phyloP scores from a whole-genome alignment of 2,797 vertebrate genomes.

The Gymnothorax javanicus region DNA sequence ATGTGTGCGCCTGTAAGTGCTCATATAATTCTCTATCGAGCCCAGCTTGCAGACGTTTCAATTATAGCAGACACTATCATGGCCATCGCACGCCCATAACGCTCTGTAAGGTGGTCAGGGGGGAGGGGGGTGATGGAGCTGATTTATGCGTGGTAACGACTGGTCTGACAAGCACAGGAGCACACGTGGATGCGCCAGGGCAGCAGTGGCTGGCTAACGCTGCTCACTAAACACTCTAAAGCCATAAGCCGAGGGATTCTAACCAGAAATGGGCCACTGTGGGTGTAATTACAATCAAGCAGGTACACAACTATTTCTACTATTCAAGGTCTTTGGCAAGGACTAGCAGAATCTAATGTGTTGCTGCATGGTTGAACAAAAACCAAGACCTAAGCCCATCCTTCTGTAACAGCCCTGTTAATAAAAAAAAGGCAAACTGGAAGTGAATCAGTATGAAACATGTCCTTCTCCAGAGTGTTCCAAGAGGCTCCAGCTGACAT shows the following conservation, averaged over 20 bases:
- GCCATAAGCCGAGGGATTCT: slow-evolving; percentile 22
- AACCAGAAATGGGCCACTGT: no score
- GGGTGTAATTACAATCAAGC: no score
- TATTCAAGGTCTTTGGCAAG: no score
- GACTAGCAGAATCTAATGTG: no score
- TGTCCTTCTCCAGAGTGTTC: slow-evolving; percentile 38
- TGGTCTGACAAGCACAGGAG: slow-evolving; percentile 24
- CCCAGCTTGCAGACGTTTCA: neutral
- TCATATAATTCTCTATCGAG: neutral
- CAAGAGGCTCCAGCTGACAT: slow-evolving; percentile 29
- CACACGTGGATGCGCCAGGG: slow-evolving; percentile 27
- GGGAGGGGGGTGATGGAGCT: neutral
- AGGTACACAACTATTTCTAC: no score
- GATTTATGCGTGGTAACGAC: slow-evolving; percentile 48
- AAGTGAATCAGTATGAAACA: slow-evolving; percentile 44
- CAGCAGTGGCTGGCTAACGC: neutral
- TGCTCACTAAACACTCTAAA: neutral
- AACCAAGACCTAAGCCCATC: no score
- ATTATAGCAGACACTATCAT: neutral
- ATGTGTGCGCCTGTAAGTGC: neutral
- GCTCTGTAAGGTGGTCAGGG: neutral
- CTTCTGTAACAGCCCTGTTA: no score
- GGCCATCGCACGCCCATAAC: neutral
- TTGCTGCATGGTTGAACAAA: no score
- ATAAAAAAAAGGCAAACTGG: no score